Conservation (phyloP, 2,113 vertebrate species). For the Lota lota region DNA sequence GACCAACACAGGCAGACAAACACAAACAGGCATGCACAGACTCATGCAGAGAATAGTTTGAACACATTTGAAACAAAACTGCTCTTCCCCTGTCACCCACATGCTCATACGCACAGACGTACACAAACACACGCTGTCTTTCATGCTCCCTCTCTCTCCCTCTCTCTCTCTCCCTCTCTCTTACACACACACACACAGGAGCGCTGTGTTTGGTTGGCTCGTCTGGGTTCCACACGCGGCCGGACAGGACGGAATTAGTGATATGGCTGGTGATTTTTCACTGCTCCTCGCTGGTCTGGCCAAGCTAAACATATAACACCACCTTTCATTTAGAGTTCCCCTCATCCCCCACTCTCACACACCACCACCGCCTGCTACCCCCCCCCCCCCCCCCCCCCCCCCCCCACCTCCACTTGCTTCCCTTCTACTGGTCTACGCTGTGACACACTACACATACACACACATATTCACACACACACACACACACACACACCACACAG, state of each 20-base stretch:
- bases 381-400: slow-evolving; percentile 11
- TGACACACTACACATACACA: slow-evolving; percentile 27
- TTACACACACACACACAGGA: slow-evolving; percentile 32
- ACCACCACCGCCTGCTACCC: background rate
- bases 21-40: background rate
- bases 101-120: background rate
- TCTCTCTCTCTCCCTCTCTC: background rate
- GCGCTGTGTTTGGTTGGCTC: slow-evolving; percentile 35
- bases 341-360: slow-evolving; percentile 17
- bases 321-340: slow-evolving; percentile 40
- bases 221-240: slow-evolving; percentile 33
- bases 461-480: slow-evolving; percentile 20
- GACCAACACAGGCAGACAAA: background rate
- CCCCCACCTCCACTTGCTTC: background rate
- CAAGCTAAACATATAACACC: slow-evolving; percentile 67
- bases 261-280: slow-evolving; percentile 54
- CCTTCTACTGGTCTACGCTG: slow-evolving; percentile 13
- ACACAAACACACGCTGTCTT: background rate
- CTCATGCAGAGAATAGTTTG: background rate
- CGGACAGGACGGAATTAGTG: slow-evolving; percentile 57
- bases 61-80: too few relatives aligned
- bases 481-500: slow-evolving; percentile 23
- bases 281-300: slow-evolving; percentile 36
- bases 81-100: background rate
- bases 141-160: background rate